Conservation (phyloP, 2,113 vertebrate genomes). For the Callocephalon fimbriatum region DNA sequence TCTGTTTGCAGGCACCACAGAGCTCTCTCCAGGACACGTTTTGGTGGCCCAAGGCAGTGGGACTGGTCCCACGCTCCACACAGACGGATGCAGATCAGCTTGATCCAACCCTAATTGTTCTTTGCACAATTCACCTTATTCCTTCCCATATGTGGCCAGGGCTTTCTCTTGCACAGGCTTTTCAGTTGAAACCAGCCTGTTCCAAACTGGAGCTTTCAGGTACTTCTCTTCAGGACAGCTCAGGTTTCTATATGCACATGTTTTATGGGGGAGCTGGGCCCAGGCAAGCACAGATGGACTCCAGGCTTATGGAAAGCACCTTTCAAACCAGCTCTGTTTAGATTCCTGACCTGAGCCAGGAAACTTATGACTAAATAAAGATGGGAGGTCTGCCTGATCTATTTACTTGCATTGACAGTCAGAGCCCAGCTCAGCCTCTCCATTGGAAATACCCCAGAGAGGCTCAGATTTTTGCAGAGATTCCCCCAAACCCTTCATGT, state of each 20-base stretch:
- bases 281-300: slow-evolving; percentile 19
- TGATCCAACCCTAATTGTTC: background rate
- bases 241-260: background rate
- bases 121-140: background rate
- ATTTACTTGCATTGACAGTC: background rate
- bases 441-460: slow-evolving; percentile 35
- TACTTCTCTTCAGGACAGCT: background rate
- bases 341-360: background rate
- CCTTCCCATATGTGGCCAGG: background rate
- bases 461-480: background rate
- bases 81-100: fast-evolving
- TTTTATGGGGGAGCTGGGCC: background rate
- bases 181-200: background rate
- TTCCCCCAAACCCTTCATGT: slow-evolving; percentile 11
- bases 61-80: background rate
- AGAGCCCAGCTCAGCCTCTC: background rate
- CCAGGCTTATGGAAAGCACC: slow-evolving; percentile 38
- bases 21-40: fast-evolving
- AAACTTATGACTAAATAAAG: background rate
- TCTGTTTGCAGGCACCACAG: background rate
- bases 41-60: background rate
- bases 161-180: background rate
- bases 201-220: background rate
- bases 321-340: slow-evolving; percentile 15
- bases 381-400: background rate